These are phyloP conservation scores for Aporophyla lueneburgensis DNA, from an alignment of 2,888 invertebrate species.

Conservation along the genomic window DNA sequence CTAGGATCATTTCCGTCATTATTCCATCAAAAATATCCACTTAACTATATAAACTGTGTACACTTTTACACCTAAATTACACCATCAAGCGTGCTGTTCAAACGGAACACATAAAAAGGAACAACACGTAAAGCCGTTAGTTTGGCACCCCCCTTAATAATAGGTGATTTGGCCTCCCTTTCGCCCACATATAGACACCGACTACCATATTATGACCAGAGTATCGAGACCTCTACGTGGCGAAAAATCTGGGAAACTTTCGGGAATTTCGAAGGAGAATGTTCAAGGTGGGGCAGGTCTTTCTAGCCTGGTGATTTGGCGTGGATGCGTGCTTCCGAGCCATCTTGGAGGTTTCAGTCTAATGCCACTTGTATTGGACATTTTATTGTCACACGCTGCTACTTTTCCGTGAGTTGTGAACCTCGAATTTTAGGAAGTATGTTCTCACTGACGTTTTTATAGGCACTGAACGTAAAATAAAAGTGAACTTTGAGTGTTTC, in stretches of 20 bases:
- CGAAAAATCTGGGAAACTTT: conserved; percentile 30
- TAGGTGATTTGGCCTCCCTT: conserved; percentile 85
- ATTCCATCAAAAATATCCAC: conserved; percentile 62
- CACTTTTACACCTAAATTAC: conserved; percentile 84
- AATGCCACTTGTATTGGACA: conserved; percentile 89
- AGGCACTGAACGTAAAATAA: conserved; percentile 84
- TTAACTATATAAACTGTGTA: conserved; percentile 70
- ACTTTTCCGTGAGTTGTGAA: conserved; percentile 84
- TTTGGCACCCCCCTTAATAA: conserved; percentile 89
- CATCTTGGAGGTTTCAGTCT: conserved; percentile 84
- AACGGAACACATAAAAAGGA: conserved; percentile 88
- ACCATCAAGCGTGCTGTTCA: conserved; percentile 82
- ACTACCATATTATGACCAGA: conserved; percentile 72
- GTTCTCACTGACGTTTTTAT: conserved; percentile 87
- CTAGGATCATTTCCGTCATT: conserved; percentile 43
- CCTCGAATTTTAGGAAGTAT: conserved; percentile 84
- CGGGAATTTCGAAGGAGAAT: background rate
- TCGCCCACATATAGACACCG: conserved; percentile 76
- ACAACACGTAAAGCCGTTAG: conserved; percentile 88
- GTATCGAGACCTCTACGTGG: conserved; percentile 71
- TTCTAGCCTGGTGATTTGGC: conserved; percentile 68
- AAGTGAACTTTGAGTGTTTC: conserved; percentile 85
- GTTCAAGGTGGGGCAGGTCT: conserved; percentile 70
- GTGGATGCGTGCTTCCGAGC: conserved; percentile 84
- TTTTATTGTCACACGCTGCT: conserved; percentile 88